Base-by-base conservation (phyloP, 2,113 vertebrate genomes). In the Hypanus sabinus region DNA sequence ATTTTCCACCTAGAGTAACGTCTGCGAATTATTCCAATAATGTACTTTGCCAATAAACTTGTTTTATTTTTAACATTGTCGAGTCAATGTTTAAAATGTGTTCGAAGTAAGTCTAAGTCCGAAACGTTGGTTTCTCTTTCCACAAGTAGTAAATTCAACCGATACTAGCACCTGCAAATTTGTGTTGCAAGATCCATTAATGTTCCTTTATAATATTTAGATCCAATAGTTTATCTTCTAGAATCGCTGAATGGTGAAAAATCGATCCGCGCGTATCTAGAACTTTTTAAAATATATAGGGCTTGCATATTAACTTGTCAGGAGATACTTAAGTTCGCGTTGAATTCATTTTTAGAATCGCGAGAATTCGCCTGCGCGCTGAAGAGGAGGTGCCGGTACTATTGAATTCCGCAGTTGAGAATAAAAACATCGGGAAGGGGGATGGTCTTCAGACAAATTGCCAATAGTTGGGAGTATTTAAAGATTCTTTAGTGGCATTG, bases 21-120 rank as follows among this genome's bases (percentile, higher is more conserved):
- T 27, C 60, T 2, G n/a, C 60, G 14, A 65, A 65, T 18, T 65
- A 14, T 90, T 65, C 65, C 33, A 65, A 73, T 20, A 70, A 46
- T 30, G 71, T 93, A 73, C 38, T 90, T 93, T 93, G 91, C 11
- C 70, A 93, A 93, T 93, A 93, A 93, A 93, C 36, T 11, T n/a
- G 1, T 55, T 65, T 65, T 65, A 6, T 6, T 33, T 46, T 88
- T 88, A 30, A 1, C 30, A 14, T 88, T 62, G n/a, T 33, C n/a
- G 85, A 90, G 85, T 90, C 30, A 16, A 65, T 90, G 33, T 65
- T 90, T 90, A 38, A 60, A 9, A 57, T 88, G 20, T 2, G 18
- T 73, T 73, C 71, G 1, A 20, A 24, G 71, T 1, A 24, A 24
- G 71, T 73, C 20, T 5, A 22, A 5, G 5, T 20, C 68, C 18